Percentiles rank a stretch among this genome's conserved stretches.
These are phyloP conservation scores for Psix sp. DNA, from an alignment of 1,140 invertebrate species.

Conservation along the genomic window DNA sequence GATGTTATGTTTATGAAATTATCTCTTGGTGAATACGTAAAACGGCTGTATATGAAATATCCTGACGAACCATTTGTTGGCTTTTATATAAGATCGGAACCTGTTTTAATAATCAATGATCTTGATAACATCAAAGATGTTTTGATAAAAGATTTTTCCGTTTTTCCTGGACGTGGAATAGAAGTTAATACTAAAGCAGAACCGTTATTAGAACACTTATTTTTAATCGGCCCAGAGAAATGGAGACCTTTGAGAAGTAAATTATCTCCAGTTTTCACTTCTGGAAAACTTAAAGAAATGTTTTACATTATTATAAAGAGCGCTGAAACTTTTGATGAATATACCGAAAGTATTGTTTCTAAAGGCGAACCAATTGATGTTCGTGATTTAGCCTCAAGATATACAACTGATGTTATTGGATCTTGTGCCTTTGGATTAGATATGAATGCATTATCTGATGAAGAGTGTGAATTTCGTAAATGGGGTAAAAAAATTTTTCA, in stretches of 20 bases:
- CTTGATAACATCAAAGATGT: slow-evolving; percentile 51
- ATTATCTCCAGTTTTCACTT: slow-evolving; percentile 49
- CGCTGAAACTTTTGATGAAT: slow-evolving; percentile 56
- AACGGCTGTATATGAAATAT: slow-evolving; percentile 35
- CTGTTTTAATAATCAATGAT: slow-evolving; percentile 23
- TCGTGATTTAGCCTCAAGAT: slow-evolving; percentile 69
- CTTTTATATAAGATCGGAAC: slow-evolving; percentile 48
- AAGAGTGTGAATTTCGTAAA: slow-evolving; percentile 74
- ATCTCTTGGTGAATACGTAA: slow-evolving; percentile 11
- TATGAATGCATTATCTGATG: slow-evolving; percentile 74
- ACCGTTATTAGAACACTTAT: slow-evolving; percentile 71
- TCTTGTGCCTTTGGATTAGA: slow-evolving; percentile 79
- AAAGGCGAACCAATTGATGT: slow-evolving; percentile 43
- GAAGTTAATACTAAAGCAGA: slow-evolving; percentile 74
- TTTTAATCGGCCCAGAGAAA: slow-evolving; percentile 50
- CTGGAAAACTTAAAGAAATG: slow-evolving; percentile 71
- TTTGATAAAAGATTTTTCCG: slow-evolving; percentile 48
- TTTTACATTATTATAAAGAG: slow-evolving; percentile 65
- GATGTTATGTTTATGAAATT: slow-evolving; percentile 19
- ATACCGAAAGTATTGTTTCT: slow-evolving; percentile 35
- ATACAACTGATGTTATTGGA: slow-evolving; percentile 78
- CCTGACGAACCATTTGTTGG: slow-evolving; percentile 50
- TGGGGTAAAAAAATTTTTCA: slow-evolving; percentile 68
- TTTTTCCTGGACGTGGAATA: slow-evolving; percentile 55
- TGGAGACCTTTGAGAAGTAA: slow-evolving; percentile 71